Percentiles rank a stretch among this genome's conserved stretches.
Conservation (phyloP, 2,888 invertebrate genomes). For the Apantesis nais region DNA sequence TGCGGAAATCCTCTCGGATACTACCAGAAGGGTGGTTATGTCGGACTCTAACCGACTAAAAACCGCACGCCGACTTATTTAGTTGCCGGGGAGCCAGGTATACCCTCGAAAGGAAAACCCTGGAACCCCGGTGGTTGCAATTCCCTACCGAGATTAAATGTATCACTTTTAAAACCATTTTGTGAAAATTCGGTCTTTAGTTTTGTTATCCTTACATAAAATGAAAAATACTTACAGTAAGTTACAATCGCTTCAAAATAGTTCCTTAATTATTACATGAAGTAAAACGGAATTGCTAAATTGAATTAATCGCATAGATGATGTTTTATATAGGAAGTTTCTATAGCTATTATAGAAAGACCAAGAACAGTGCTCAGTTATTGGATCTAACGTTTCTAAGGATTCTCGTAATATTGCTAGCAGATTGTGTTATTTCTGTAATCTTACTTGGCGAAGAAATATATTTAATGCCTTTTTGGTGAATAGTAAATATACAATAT, state of each 20-base stretch:
- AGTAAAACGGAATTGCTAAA: constrained; percentile 10
- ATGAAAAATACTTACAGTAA: neutral
- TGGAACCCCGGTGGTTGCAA: too few relatives aligned
- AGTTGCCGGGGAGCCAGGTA: too few relatives aligned
- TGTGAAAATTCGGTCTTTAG: neutral
- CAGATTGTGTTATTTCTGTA: constrained; percentile 31
- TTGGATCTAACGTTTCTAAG: constrained; percentile 65
- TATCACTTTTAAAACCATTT: neutral
- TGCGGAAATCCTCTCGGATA: too few relatives aligned
- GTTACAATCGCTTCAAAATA: neutral
- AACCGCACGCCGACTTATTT: too few relatives aligned
- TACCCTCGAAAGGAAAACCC: too few relatives aligned
- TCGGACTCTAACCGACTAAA: too few relatives aligned
- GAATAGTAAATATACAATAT: neutral
- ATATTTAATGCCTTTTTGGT: neutral
- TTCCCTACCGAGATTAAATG: neutral
- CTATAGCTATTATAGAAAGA: constrained; percentile 17
- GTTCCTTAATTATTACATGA: neutral
- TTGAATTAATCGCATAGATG: constrained; percentile 9
- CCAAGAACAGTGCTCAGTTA: constrained; percentile 49
- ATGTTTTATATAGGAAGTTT: constrained; percentile 10
- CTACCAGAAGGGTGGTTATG: too few relatives aligned
- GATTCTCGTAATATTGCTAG: constrained; percentile 50
- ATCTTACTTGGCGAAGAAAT: constrained; percentile 21
- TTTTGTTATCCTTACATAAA: neutral